Evolutionary conservation across 2,888 invertebrate species (phyloP).

Genomic region (Cantharis lateralis): DNA sequence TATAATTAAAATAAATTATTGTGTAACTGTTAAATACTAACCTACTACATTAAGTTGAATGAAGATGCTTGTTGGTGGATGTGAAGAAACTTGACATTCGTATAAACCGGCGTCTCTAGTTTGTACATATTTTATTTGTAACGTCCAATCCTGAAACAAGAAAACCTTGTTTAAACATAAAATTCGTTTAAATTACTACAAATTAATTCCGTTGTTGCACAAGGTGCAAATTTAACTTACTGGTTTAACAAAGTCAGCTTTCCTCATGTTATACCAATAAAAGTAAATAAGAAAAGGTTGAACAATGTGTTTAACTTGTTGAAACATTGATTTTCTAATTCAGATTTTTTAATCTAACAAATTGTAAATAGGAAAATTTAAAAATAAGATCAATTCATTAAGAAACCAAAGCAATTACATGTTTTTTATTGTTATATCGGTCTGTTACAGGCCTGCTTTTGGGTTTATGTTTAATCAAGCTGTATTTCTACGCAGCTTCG

Average conservation of each 20-base stretch:
- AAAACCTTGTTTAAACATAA: background rate
- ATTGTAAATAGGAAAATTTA: background rate
- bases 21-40: slow-evolving; percentile 45
- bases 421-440: background rate
- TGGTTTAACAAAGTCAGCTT: background rate
- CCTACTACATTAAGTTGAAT: slow-evolving; percentile 84
- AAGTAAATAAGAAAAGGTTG: background rate
- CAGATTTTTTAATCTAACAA: background rate
- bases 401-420: background rate
- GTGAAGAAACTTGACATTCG: slow-evolving; percentile 90
- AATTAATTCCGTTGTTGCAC: background rate
- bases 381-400: background rate
- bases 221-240: background rate
- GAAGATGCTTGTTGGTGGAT: slow-evolving; percentile 89
- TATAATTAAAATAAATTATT: no score
- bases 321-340: background rate
- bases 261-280: background rate
- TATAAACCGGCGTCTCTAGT: slow-evolving; percentile 83
- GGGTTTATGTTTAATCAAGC: background rate
- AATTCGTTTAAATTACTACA: background rate
- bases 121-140: slow-evolving; percentile 89
- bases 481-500: background rate
- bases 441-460: background rate
- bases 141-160: slow-evolving; percentile 78
- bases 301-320: background rate